These are phyloP conservation scores for Hystrix brachyura DNA, from an alignment of 2,113 vertebrate genomes.

Conservation along the genomic window DNA sequence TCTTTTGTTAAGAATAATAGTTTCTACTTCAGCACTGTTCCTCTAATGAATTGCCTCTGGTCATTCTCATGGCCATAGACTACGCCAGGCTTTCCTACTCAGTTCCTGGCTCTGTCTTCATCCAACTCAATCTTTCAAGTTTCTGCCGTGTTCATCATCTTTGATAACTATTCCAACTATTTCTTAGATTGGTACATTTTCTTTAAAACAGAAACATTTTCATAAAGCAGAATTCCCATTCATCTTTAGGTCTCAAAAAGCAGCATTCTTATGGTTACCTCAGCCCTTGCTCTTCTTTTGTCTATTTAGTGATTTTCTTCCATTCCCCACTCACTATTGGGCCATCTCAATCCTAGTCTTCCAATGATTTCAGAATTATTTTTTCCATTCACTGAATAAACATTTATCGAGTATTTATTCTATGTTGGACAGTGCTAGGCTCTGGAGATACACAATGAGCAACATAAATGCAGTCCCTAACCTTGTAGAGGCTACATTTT, in stretches of 20 bases:
- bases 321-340: background rate
- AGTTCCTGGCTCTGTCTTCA: background rate
- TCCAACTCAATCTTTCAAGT: background rate
- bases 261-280: background rate
- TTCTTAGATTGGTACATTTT: conserved; percentile 31
- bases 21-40: background rate
- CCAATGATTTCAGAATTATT: background rate
- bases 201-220: background rate
- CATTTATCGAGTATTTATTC: background rate
- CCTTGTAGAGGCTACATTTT: background rate
- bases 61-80: background rate
- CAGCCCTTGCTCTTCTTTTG: background rate
- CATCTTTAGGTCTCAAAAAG: conserved; percentile 24
- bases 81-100: background rate
- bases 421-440: background rate
- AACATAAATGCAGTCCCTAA: background rate
- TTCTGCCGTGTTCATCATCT: background rate
- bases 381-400: background rate
- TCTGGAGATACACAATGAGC: background rate
- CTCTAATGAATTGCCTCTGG: background rate
- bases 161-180: background rate
- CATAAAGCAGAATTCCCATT: background rate
- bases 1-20: background rate
- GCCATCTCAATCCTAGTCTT: background rate
- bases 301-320: background rate